Evolutionary conservation across 1,140 invertebrate genomes (phyloP).

Genomic region (Aphelinus atriplicis): DNA sequence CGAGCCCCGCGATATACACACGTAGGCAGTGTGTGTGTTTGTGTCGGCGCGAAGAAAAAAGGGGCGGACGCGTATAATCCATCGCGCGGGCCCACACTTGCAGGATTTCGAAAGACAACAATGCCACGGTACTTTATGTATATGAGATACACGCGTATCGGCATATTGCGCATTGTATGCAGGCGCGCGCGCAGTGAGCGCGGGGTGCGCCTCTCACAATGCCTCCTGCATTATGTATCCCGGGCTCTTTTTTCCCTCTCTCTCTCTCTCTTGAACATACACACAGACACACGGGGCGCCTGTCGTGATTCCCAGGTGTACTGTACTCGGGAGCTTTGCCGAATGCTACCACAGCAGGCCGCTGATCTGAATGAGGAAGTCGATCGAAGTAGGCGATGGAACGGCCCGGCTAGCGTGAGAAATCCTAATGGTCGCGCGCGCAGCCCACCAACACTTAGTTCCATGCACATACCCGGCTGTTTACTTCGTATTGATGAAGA

Average conservation of each 20-base stretch:
- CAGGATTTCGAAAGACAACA: conserved; percentile 57
- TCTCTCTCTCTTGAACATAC: background rate
- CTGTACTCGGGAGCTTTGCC: background rate
- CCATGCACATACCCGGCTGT: no score
- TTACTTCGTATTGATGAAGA: conserved; percentile 33
- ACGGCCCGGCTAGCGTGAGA: conserved; percentile 30
- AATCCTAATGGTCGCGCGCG: conserved; percentile 28
- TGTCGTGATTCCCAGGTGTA: conserved; percentile 50
- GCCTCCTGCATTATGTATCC: conserved; percentile 63
- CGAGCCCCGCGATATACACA: no score
- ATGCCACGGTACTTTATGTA: conserved; percentile 46
- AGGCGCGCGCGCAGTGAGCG: conserved; percentile 49
- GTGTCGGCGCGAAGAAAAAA: no score
- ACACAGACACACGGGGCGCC: conserved; percentile 5
- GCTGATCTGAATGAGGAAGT: conserved; percentile 36
- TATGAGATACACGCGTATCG: background rate
- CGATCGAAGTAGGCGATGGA: conserved; percentile 10
- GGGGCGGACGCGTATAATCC: no score
- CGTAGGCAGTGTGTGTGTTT: no score
- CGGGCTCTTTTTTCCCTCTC: conserved; percentile 36
- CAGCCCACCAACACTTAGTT: background rate
- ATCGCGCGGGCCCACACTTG: no score
- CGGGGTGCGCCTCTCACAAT: conserved; percentile 50
- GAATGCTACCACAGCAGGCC: conserved; percentile 39
- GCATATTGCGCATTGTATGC: conserved; percentile 58